Percentiles rank a stretch among this genome's conserved stretches.
Conservation (phyloP, 2,113 vertebrate genomes). For the Polypterus bichir region DNA sequence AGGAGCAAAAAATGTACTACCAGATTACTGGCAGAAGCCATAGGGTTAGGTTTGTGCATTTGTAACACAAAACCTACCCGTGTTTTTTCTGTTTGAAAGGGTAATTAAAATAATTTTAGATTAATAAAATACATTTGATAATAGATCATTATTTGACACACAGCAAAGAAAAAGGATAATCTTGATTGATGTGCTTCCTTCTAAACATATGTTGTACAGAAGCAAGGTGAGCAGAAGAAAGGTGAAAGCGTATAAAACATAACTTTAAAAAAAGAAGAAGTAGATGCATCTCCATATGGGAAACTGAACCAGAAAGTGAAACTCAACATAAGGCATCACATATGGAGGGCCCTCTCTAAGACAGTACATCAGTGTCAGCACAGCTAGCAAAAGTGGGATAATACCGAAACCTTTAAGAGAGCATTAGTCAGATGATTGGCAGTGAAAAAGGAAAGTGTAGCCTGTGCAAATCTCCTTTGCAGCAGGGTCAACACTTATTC, state of each 20-base stretch:
- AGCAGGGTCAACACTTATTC: too few relatives aligned
- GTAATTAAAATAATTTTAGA: constrained; percentile 2
- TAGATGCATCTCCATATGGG: too few relatives aligned
- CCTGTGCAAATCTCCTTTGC: too few relatives aligned
- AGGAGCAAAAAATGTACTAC: constrained; percentile 23
- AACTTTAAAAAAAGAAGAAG: too few relatives aligned
- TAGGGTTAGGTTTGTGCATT: constrained; percentile 26
- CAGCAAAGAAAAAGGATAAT: background rate
- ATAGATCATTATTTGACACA: background rate
- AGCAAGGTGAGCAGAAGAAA: background rate
- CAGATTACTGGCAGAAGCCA: constrained; percentile 24
- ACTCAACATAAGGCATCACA: too few relatives aligned
- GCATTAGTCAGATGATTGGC: too few relatives aligned
- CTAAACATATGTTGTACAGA: background rate
- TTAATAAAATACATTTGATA: background rate
- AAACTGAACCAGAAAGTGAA: too few relatives aligned
- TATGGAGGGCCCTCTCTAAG: too few relatives aligned
- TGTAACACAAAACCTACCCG: background rate
- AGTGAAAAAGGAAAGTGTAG: too few relatives aligned
- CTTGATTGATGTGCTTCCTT: background rate
- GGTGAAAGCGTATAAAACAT: background rate
- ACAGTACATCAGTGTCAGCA: too few relatives aligned
- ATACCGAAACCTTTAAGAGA: too few relatives aligned
- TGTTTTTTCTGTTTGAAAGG: constrained; percentile 5
- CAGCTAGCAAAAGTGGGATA: too few relatives aligned